Evolutionary conservation across 2,797 vertebrate species (phyloP).

Genomic region (Arnoldichthys spilopterus): DNA sequence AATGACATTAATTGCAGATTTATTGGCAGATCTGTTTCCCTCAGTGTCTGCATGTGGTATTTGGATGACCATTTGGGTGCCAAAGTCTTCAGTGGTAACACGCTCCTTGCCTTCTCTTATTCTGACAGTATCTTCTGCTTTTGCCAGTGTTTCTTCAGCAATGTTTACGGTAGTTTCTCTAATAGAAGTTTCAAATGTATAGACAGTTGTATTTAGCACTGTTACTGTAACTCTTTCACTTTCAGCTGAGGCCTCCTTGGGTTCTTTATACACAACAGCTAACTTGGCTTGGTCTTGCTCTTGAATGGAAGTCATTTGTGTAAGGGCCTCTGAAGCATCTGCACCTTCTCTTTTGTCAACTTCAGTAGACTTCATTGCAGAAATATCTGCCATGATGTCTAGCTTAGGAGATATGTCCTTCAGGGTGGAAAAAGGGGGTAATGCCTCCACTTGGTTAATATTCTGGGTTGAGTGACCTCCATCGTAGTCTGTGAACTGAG

Average conservation of each 20-base stretch:
- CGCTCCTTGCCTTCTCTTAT: not conserved
- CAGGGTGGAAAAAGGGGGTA: conserved; percentile 56
- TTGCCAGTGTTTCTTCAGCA: conserved; percentile 67
- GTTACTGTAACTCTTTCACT: not conserved
- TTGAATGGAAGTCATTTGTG: conserved; percentile 4
- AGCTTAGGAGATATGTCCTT: conserved; percentile 18
- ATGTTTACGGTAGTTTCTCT: conserved; percentile 62
- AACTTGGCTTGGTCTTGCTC: conserved; percentile 48
- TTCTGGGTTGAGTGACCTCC: not conserved
- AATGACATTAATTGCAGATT: conserved; percentile 72
- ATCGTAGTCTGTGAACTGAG: conserved; percentile 44
- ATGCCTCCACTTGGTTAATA: conserved; percentile 36
- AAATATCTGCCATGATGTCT: conserved; percentile 53
- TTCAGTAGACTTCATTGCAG: conserved; percentile 36
- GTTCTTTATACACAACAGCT: conserved; percentile 73
- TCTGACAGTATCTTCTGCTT: conserved; percentile 71
- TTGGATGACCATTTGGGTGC: not conserved
- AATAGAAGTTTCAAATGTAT: not conserved
- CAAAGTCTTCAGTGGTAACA: not conserved
- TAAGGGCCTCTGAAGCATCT: not conserved
- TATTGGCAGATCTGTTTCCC: not conserved
- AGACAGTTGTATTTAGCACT: not conserved
- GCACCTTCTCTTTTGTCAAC: conserved; percentile 32
- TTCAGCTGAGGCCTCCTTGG: conserved; percentile 12
- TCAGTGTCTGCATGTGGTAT: not conserved